Percentiles rank a stretch among this genome's conserved stretches.
phyloP scores from a whole-genome alignment of 2,797 vertebrate genomes.

The Thunnus albacares region DNA sequence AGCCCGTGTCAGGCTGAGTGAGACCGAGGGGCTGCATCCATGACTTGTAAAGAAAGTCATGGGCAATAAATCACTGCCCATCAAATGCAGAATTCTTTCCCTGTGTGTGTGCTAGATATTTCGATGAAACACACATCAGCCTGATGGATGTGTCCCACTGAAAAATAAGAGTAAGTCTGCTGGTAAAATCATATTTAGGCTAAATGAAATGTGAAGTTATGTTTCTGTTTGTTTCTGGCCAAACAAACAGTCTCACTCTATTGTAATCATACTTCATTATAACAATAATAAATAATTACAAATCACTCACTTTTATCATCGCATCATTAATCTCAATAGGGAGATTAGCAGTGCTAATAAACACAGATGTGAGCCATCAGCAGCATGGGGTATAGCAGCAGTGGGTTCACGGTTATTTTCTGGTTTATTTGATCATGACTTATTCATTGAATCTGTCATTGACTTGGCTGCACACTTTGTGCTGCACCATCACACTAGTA shows the following conservation, averaged over 20 bases:
- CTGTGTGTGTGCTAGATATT: background rate
- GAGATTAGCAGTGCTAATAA: conserved; percentile 16
- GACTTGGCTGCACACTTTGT: conserved; percentile 1
- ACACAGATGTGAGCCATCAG: conserved; percentile 13
- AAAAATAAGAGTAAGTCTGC: background rate
- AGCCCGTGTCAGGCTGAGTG: too few species aligned
- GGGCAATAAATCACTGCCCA: too few species aligned
- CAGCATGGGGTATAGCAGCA: conserved; percentile 2
- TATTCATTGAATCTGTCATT: conserved; percentile 10
- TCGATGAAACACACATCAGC: conserved; percentile 1
- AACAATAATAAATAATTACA: conserved; percentile 26
- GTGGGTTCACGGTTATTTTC: conserved; percentile 16
- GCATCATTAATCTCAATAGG: conserved; percentile 33
- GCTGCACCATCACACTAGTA: conserved; percentile 2
- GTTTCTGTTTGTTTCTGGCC: background rate
- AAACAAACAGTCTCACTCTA: conserved; percentile 1
- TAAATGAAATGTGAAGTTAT: background rate
- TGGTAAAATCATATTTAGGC: conserved; percentile 3
- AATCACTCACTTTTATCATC: conserved; percentile 11
- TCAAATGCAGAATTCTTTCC: too few species aligned
- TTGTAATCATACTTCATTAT: conserved; percentile 9
- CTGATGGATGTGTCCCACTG: background rate
- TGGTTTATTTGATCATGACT: conserved; percentile 30
- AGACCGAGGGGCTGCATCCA: too few species aligned
- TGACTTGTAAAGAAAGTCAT: too few species aligned